A percentile compares a stretch with the other conserved stretches of the same genome.
Conservation (phyloP, 2,888 invertebrate genomes). For the Nemapogon koenigi region DNA sequence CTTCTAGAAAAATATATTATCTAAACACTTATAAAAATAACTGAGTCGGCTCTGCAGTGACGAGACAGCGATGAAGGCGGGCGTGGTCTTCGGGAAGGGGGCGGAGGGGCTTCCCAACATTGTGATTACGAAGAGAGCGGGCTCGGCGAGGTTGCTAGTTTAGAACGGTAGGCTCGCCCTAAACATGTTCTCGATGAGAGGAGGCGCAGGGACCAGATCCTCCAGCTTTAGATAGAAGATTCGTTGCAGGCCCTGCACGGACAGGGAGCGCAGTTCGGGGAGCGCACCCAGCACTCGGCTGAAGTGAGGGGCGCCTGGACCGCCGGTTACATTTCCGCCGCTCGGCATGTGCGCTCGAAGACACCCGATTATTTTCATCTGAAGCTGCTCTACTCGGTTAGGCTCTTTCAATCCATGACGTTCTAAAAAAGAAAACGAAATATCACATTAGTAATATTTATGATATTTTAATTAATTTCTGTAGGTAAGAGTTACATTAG, state of each 20-base stretch:
- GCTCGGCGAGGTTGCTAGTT: constrained; percentile 19
- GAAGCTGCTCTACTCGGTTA: constrained; percentile 90
- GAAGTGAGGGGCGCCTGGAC: constrained; percentile 91
- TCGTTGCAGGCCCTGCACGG: constrained; percentile 92
- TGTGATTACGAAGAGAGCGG: background rate
- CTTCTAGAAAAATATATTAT: constrained; percentile 53
- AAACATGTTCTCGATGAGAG: constrained; percentile 94
- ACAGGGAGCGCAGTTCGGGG: constrained; percentile 90
- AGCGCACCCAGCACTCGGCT: constrained; percentile 90
- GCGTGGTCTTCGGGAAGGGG: constrained; percentile 41
- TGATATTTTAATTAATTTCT: too few species aligned
- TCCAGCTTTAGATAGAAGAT: constrained; percentile 94
- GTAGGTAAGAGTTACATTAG: too few species aligned
- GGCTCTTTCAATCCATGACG: constrained; percentile 92
- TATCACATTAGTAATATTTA: constrained; percentile 7
- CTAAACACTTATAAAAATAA: constrained; percentile 57
- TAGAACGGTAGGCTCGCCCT: constrained; percentile 94
- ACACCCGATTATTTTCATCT: constrained; percentile 96
- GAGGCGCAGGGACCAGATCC: constrained; percentile 90
- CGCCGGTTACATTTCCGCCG: constrained; percentile 85
- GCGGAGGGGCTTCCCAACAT: constrained; percentile 13
- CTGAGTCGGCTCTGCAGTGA: constrained; percentile 49
- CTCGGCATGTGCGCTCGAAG: constrained; percentile 95
- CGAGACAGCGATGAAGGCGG: constrained; percentile 50
- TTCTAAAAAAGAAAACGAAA: constrained; percentile 64